A percentile compares a stretch with the other conserved stretches of the same genome.
These are phyloP conservation scores for Ptychochromis oligacanthus DNA, from an alignment of 2,113 vertebrate genomes.

Conservation along the genomic window DNA sequence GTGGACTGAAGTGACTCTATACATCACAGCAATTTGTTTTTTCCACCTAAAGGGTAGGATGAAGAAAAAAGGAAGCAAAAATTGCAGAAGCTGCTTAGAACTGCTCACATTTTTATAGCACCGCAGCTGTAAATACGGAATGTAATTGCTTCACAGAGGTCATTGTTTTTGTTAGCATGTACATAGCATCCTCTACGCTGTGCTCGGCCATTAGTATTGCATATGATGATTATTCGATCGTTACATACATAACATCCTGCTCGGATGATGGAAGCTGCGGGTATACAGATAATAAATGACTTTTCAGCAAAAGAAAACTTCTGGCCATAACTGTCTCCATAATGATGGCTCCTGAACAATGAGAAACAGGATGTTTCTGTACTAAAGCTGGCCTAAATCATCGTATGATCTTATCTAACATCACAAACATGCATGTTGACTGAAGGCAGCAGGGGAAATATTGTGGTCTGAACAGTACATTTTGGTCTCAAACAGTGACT, in stretches of 20 bases:
- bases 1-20: neutral
- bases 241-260: neutral
- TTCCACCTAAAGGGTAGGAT: neutral
- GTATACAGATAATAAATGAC: too few species aligned
- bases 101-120: conserved; percentile 8
- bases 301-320: too few species aligned
- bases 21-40: neutral
- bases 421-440: too few species aligned
- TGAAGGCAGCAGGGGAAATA: too few species aligned
- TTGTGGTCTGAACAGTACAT: too few species aligned
- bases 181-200: neutral
- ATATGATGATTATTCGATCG: neutral
- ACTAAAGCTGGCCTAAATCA: too few species aligned
- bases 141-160: neutral
- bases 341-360: too few species aligned
- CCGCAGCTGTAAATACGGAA: neutral
- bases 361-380: too few species aligned
- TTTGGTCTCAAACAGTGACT: too few species aligned
- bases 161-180: neutral
- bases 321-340: too few species aligned
- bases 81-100: neutral
- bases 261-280: too few species aligned
- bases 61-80: neutral
- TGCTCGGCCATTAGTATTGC: neutral
- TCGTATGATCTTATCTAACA: too few species aligned